These are phyloP conservation scores for silkworm (Bombyx mori) DNA, from an alignment of 1,140 invertebrate species.

Conservation along the genomic window ASM3026992v2 NC_085128.1:6078501-6079000, in stretches of 20 bases:
- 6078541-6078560: constrained; percentile 42
- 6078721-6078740: not conserved
- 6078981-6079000: too few species aligned
- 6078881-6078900: too few species aligned
- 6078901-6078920: too few species aligned
- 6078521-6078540: constrained; percentile 17
- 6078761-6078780: not conserved
- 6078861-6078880: too few species aligned
- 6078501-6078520: constrained; percentile 11
- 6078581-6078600: constrained; percentile 41
- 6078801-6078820: too few species aligned
- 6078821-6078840: too few species aligned
- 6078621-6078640: constrained; percentile 27
- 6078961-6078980: too few species aligned
- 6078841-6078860: too few species aligned
- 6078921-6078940: too few species aligned
- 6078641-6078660: not conserved
- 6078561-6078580: constrained; percentile 36
- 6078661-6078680: not conserved
- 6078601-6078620: constrained; percentile 39
- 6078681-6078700: too few species aligned
- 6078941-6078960: too few species aligned
- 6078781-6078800: not conserved
- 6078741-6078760: not conserved
- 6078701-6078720: too few species aligned